A percentile compares a stretch with the other conserved stretches of the same genome.
phyloP scores from a whole-genome alignment of 1,140 invertebrate species.

The Diploscapter pachys region DNA sequence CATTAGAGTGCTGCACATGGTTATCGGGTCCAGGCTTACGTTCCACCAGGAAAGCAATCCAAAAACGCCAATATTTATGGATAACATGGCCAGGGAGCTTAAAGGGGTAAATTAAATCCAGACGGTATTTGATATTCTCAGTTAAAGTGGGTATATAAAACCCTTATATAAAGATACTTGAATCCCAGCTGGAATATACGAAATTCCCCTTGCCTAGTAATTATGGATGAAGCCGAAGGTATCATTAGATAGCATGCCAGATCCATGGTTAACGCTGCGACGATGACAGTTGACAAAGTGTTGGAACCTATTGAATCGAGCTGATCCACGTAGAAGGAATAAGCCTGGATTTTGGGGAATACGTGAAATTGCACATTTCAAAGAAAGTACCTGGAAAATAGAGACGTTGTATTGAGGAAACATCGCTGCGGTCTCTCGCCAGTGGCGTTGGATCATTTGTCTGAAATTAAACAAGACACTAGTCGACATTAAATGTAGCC shows the following conservation, averaged over 20 bases:
- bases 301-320: slow-evolving; percentile 36
- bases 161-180: no score
- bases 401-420: slow-evolving; percentile 34
- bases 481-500: no score
- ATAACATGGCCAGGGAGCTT: slow-evolving; percentile 38
- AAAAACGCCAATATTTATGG: slow-evolving; percentile 41
- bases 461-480: no score
- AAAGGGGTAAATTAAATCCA: background rate
- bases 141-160: slow-evolving; percentile 1
- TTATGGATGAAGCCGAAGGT: slow-evolving; percentile 30
- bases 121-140: background rate
- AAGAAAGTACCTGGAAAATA: slow-evolving; percentile 37
- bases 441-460: slow-evolving; percentile 33
- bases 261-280: slow-evolving; percentile 38
- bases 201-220: slow-evolving; percentile 22
- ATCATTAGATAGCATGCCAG: slow-evolving; percentile 40
- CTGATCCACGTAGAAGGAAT: slow-evolving; percentile 43
- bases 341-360: slow-evolving; percentile 22
- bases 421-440: slow-evolving; percentile 30
- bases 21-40: slow-evolving; percentile 41
- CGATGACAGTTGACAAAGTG: slow-evolving; percentile 38
- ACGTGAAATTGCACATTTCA: background rate
- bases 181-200: background rate
- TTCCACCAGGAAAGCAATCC: slow-evolving; percentile 37
- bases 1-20: slow-evolving; percentile 43